Evolutionary conservation across 2,113 vertebrate species (phyloP).

Genomic region (Anolis sagrei): DNA sequence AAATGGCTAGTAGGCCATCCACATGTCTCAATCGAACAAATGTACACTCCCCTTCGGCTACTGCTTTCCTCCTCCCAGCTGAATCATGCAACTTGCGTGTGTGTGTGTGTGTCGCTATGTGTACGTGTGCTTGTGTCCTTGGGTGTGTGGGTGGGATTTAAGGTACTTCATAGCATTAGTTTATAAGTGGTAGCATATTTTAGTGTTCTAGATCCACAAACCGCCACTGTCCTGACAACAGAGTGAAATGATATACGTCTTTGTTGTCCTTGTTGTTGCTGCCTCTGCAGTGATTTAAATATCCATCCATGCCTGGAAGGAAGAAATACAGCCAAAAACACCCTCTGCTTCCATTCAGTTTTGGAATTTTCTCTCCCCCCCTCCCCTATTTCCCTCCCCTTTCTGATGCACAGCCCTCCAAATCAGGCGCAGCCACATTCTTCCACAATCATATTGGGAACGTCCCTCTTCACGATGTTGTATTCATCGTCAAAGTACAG

Average conservation of each 20-base stretch:
- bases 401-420: constrained; percentile 50
- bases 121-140: constrained; percentile 40
- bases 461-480: constrained; percentile 98
- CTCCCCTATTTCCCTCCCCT: constrained; percentile 48
- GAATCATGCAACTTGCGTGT: constrained; percentile 63
- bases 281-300: constrained; percentile 65
- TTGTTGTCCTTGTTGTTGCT: background rate
- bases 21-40: constrained; percentile 71
- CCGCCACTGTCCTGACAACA: constrained; percentile 73
- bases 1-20: constrained; percentile 74
- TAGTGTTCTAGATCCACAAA: constrained; percentile 72
- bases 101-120: constrained; percentile 50
- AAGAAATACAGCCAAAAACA: constrained; percentile 70
- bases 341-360: constrained; percentile 69
- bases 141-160: constrained; percentile 61
- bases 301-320: constrained; percentile 60
- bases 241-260: constrained; percentile 67
- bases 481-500: constrained; percentile 99
- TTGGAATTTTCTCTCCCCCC: constrained; percentile 56
- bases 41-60: constrained; percentile 69
- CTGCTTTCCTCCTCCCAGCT: constrained; percentile 68
- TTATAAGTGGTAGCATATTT: constrained; percentile 71
- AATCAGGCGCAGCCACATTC: constrained; percentile 98
- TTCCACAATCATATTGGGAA: constrained; percentile 99
- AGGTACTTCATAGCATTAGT: constrained; percentile 72